Conservation (phyloP, 2,888 invertebrate species). For the Lasioglossum oenotherae region DNA sequence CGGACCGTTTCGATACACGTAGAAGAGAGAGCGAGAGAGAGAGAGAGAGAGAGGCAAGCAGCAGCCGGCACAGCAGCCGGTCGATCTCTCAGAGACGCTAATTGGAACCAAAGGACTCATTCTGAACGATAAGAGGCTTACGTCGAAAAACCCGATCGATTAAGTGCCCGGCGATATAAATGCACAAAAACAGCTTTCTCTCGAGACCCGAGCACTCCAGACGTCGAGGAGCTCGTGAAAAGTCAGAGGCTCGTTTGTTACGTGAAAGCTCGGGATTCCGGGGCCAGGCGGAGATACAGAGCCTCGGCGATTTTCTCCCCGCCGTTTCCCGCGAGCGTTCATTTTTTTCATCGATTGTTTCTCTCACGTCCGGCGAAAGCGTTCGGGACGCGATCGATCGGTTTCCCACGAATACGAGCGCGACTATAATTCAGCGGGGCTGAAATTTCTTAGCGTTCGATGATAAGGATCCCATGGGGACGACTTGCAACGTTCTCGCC, state of each 20-base stretch:
- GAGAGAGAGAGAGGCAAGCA: neutral
- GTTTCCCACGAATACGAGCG: neutral
- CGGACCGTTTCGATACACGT: conserved; percentile 70
- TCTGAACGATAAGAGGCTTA: conserved; percentile 64
- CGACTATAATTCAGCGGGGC: neutral
- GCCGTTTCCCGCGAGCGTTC: neutral
- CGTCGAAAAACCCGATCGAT: conserved; percentile 62
- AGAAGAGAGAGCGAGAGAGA: neutral
- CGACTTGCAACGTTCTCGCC: conserved; percentile 29
- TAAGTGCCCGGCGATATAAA: conserved; percentile 56
- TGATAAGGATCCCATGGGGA: conserved; percentile 32
- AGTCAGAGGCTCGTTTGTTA: conserved; percentile 29
- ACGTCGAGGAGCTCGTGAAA: conserved; percentile 36
- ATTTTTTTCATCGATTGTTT: neutral
- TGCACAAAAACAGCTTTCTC: conserved; percentile 44
- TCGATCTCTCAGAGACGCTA: conserved; percentile 48
- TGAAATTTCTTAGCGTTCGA: conserved; percentile 3
- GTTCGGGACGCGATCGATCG: neutral
- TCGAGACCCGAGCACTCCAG: conserved; percentile 26
- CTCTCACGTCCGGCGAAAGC: neutral
- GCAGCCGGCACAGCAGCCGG: neutral
- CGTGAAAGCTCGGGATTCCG: conserved; percentile 12
- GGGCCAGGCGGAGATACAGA: neutral
- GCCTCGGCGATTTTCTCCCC: neutral
- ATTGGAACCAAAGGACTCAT: conserved; percentile 61